Conservation (phyloP, 1,140 invertebrate genomes). For the Potamilus streckersoni region DNA sequence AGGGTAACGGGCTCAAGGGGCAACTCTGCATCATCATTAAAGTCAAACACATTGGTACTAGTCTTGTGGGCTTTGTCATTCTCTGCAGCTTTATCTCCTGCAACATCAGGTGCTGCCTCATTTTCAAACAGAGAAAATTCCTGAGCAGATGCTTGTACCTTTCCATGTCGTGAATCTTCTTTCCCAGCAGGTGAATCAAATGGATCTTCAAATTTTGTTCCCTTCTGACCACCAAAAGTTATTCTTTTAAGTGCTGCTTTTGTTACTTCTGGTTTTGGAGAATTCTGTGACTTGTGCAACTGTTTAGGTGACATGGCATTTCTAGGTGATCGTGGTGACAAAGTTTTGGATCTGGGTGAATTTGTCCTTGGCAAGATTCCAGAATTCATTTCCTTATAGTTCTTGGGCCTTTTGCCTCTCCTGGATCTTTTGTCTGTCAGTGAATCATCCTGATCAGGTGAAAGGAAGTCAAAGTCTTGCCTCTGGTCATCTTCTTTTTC, state of each 20-base stretch:
- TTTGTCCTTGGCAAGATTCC: conserved; percentile 41
- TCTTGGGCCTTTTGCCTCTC: conserved; percentile 36
- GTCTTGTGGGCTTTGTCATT: conserved; percentile 20
- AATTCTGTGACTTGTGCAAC: conserved; percentile 37
- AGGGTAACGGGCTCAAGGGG: conserved; percentile 6
- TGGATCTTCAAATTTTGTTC: too few species aligned
- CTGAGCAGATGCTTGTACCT: too few species aligned
- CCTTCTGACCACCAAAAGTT: too few species aligned
- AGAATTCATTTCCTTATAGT: conserved; percentile 52
- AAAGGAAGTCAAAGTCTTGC: conserved; percentile 32
- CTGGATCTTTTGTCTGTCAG: conserved; percentile 20
- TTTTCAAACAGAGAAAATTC: too few species aligned
- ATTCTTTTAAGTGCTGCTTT: not conserved
- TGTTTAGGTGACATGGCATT: conserved; percentile 39
- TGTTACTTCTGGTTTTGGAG: conserved; percentile 37
- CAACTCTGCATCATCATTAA: conserved; percentile 40
- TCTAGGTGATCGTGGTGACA: conserved; percentile 50
- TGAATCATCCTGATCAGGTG: conserved; percentile 11
- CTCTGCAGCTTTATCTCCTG: conserved; percentile 16
- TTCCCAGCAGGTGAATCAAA: too few species aligned
- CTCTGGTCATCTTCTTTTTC: conserved; percentile 22
- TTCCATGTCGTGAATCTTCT: too few species aligned
- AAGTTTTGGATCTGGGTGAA: conserved; percentile 43
- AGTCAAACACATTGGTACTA: conserved; percentile 43
- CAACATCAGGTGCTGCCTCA: too few species aligned